Conservation (phyloP, 1,140 invertebrate genomes). For the Penaeus vannamei region DNA sequence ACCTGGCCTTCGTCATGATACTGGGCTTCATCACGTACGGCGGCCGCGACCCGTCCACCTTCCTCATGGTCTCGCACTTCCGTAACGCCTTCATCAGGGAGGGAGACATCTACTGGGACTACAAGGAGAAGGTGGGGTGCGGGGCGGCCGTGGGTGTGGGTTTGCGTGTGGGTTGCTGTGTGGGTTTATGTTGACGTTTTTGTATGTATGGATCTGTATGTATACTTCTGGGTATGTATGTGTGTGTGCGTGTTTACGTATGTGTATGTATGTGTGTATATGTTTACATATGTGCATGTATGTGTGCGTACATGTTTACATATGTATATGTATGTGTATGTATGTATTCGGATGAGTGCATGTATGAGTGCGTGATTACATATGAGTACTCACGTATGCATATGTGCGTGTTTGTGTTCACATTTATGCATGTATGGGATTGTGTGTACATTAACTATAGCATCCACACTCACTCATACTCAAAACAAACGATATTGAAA, state of each 20-base stretch:
- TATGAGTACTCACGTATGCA: constrained; percentile 3
- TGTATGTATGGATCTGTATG: not conserved
- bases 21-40: constrained; percentile 13
- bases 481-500: no score
- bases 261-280: not conserved
- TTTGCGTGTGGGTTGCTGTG: not conserved
- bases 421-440: constrained; percentile 71
- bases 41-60: not conserved
- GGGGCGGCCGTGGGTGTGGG: not conserved
- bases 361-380: constrained; percentile 43
- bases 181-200: not conserved
- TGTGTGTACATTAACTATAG: not conserved
- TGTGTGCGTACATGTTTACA: constrained; percentile 18
- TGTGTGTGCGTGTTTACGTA: not conserved
- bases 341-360: constrained; percentile 8
- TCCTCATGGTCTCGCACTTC: constrained; percentile 9
- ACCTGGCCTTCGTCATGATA: constrained; percentile 1
- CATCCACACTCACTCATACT: not conserved
- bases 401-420: constrained; percentile 70
- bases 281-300: not conserved
- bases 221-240: not conserved
- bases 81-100: constrained; percentile 9
- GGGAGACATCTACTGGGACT: constrained; percentile 5
- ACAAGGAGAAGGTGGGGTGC: not conserved
- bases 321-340: constrained; percentile 23